Percentiles rank a stretch among this genome's conserved stretches.
Evolutionary conservation across 2,113 vertebrate species (phyloP).

Genomic region (Nothobranchius furzeri): DNA sequence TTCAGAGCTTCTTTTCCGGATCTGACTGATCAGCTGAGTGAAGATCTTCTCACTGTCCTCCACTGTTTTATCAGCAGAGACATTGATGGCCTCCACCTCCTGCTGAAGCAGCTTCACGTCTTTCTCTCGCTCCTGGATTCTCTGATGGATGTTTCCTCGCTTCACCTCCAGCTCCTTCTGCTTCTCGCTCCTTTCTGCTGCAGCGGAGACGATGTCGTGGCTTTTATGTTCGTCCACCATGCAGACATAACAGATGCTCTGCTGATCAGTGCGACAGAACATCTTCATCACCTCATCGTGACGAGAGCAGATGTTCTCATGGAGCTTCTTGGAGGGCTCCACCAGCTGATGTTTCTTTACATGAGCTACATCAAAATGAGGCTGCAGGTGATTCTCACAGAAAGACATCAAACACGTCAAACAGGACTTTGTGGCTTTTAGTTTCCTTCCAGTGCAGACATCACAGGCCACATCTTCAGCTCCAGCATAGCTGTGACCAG

Average conservation of each 20-base stretch:
- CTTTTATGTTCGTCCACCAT: background rate
- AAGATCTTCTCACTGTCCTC: background rate
- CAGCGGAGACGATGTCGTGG: background rate
- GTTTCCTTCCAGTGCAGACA: conserved; percentile 3
- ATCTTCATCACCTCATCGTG: conserved; percentile 16
- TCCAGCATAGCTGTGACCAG: conserved; percentile 7
- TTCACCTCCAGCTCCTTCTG: conserved; percentile 2
- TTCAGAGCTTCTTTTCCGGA: background rate
- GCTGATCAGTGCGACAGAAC: conserved; percentile 9
- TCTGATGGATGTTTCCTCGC: background rate
- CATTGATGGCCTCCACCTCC: conserved; percentile 4
- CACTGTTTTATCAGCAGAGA: background rate
- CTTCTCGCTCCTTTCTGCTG: background rate
- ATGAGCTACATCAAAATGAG: conserved; percentile 6
- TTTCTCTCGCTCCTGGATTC: background rate
- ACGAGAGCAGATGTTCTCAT: conserved; percentile 5
- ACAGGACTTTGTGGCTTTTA: conserved; percentile 8
- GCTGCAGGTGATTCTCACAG: conserved; percentile 8
- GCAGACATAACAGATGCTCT: conserved; percentile 15
- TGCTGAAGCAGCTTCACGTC: conserved; percentile 1
- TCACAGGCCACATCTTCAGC: background rate
- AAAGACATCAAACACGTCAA: conserved; percentile 2
- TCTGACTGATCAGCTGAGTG: background rate
- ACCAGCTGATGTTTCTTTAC: background rate
- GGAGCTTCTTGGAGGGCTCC: conserved; percentile 6